Base-by-base conservation (phyloP, 2,113 vertebrate species). In the Oreochromis spilurus region DNA sequence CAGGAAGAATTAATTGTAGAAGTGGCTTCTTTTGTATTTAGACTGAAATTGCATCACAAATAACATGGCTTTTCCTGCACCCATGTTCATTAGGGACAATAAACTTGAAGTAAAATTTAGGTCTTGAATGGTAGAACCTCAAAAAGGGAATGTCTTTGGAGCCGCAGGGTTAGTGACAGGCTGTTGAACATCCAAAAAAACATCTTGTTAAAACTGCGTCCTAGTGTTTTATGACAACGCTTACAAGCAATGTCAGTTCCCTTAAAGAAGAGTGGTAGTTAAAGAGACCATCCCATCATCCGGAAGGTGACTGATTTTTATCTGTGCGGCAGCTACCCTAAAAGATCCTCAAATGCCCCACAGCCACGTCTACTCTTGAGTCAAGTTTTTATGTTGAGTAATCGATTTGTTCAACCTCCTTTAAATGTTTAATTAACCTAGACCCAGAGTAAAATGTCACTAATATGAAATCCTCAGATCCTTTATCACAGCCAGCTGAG, bases 361-460 rank as follows among this genome's bases (percentile, higher is more conserved):
- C 67, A 82, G 77, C 55, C 4, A 4, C 6, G 24, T 77, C 55
- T 38, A 3, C 12, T 43, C 77, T 48, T 8, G 31, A 89, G 29
- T 82, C 79, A 82, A 50, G 77, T 88, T 86, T 85, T 82, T 34
- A 77, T 78, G 58, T 60, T 13, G 4, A 87, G 88, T 82, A 80
- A 91, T 91, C 89, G 36, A 92, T 92, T 94, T 87, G 40, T 82
- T 91, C 80, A 57, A 36, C 62, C 12, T 19, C 4, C 78, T 84
- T 89, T 79, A 83, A 90, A 89, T 82, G 87, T 90, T 90, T 91
- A 88, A 93, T 94, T 90, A 91, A 90, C 90, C 80, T 16, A 57
- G n/a, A 36, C 70, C 83, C 77, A 45, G 85, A 90, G 91, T 89
- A 85, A 94, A 94, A 95, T 85, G 90, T 84, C 87, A 84, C 84